phyloP scores from a whole-genome alignment of 2,888 invertebrate species.

The Ophonus ardosiacus region DNA sequence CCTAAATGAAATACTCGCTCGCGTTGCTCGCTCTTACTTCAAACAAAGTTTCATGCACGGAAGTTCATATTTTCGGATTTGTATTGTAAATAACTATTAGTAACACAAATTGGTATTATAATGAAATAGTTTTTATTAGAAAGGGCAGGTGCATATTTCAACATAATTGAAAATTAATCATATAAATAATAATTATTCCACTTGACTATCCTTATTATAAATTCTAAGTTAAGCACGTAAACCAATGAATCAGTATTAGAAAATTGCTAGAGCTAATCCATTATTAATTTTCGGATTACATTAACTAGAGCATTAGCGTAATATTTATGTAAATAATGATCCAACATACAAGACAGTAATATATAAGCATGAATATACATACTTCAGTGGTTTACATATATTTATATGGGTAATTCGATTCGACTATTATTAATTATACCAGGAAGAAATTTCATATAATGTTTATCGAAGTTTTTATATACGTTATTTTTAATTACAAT shows the following conservation, averaged over 20 bases:
- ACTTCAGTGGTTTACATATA: neutral
- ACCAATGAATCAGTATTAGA: slow-evolving; percentile 40
- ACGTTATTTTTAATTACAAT: too few relatives aligned
- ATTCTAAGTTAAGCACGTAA: slow-evolving; percentile 22
- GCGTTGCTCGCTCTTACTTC: too few relatives aligned
- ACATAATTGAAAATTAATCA: slow-evolving; percentile 13
- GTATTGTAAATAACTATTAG: too few relatives aligned
- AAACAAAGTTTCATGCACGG: too few relatives aligned
- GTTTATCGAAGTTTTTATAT: too few relatives aligned
- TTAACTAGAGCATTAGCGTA: slow-evolving; percentile 21
- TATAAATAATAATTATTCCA: neutral
- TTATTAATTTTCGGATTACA: slow-evolving; percentile 44
- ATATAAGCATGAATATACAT: slow-evolving; percentile 22
- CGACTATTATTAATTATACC: neutral
- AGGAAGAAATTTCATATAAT: neutral
- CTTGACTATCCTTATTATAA: neutral
- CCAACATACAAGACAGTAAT: slow-evolving; percentile 29
- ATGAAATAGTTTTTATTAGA: too few relatives aligned
- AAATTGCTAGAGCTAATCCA: slow-evolving; percentile 35
- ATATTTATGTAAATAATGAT: slow-evolving; percentile 47
- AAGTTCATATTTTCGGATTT: too few relatives aligned
- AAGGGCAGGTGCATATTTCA: neutral
- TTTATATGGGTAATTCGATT: neutral
- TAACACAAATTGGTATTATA: too few relatives aligned
- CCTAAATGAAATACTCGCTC: too few relatives aligned